These are phyloP conservation scores for Sebastes melanostomus DNA, from an alignment of 2,797 vertebrate species.

Conservation along the genomic window DNA sequence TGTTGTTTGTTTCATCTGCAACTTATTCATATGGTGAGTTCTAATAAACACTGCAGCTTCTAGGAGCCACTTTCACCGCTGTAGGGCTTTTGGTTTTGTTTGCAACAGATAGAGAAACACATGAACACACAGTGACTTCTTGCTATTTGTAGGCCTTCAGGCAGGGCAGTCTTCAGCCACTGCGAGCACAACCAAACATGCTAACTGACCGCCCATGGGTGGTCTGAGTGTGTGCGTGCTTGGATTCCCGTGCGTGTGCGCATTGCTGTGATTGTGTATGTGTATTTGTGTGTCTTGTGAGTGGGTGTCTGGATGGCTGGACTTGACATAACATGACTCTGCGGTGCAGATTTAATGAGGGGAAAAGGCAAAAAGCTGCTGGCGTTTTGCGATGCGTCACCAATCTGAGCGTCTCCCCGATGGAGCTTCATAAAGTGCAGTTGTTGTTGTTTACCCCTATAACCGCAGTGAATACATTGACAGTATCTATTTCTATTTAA, in stretches of 20 bases:
- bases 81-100: not conserved
- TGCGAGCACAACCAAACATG: slow-evolving; percentile 33
- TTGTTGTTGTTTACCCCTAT: slow-evolving; percentile 25
- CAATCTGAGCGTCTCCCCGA: slow-evolving; percentile 2
- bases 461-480: slow-evolving; percentile 5
- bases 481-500: slow-evolving; percentile 13
- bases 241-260: not conserved
- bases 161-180: slow-evolving; percentile 16
- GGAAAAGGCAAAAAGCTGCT: slow-evolving; percentile 39
- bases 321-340: slow-evolving; percentile 54
- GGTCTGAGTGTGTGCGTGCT: not conserved
- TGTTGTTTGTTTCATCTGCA: not conserved
- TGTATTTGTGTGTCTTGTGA: not conserved
- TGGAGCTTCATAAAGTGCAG: slow-evolving; percentile 7
- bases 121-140: not conserved
- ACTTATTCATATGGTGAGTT: not conserved
- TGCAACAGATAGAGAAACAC: not conserved
- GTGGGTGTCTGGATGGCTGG: slow-evolving; percentile 34
- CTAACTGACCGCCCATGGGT: slow-evolving; percentile 41
- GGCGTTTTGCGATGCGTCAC: slow-evolving; percentile 38
- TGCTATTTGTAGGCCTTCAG: slow-evolving; percentile 16
- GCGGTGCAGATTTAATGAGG: slow-evolving; percentile 62
- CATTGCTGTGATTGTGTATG: not conserved
- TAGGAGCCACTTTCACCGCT: not conserved
- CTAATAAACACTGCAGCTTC: not conserved